phyloP scores from a whole-genome alignment of 1,140 invertebrate species.

The Zeugodacus cucurbitae region DNA sequence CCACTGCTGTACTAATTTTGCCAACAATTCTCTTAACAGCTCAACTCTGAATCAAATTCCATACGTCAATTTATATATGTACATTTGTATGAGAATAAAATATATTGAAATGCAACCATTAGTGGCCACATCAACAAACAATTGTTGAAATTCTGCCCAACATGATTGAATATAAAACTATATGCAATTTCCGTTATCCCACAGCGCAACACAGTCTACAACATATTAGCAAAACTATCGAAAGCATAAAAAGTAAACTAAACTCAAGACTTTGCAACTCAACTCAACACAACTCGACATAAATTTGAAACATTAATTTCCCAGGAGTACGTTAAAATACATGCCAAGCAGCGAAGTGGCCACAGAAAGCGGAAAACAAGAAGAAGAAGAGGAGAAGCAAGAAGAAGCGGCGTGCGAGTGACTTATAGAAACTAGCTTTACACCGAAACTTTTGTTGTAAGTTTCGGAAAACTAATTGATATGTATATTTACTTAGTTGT shows the following conservation, averaged over 20 bases:
- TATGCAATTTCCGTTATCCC: background rate
- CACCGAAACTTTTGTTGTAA: background rate
- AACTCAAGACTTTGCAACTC: background rate
- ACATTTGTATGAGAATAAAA: no score
- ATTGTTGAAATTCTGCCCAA: background rate
- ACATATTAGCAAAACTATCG: background rate
- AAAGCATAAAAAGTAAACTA: background rate
- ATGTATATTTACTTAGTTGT: background rate
- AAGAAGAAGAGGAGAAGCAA: background rate
- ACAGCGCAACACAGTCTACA: background rate
- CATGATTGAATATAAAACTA: background rate
- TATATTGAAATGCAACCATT: no score
- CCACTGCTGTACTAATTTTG: no score
- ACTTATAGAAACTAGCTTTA: background rate
- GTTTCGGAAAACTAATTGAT: background rate
- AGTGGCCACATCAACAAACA: background rate
- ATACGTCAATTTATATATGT: background rate
- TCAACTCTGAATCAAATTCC: no score
- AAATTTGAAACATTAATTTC: conserved; percentile 31
- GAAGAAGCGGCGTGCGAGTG: background rate
- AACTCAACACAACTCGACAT: background rate
- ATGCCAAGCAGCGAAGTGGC: background rate
- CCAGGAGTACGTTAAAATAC: conserved; percentile 12
- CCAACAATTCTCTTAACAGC: no score
- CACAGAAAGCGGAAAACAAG: background rate